These are phyloP conservation scores for Leptosomus discolor DNA, from an alignment of 2,113 vertebrate species.

Conservation along the genomic window DNA sequence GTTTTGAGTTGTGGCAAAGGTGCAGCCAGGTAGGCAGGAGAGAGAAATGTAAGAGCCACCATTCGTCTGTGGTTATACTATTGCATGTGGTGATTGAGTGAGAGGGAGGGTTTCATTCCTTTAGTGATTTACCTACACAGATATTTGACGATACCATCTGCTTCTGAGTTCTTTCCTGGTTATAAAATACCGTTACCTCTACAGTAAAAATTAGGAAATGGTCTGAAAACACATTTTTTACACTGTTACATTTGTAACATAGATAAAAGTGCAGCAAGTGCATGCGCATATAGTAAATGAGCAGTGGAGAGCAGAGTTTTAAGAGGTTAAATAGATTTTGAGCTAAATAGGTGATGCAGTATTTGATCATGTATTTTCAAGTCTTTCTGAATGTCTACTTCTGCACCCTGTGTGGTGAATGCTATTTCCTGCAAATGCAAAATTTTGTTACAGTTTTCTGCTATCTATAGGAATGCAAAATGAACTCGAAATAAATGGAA, in stretches of 20 bases:
- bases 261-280: neutral
- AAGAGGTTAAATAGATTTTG: neutral
- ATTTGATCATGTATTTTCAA: neutral
- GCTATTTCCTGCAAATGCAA: neutral
- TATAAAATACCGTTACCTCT: neutral
- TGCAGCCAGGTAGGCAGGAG: neutral
- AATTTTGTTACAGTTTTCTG: neutral
- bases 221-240: neutral
- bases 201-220: neutral
- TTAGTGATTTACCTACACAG: neutral
- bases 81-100: fast-evolving
- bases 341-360: neutral
- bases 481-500: slow-evolving; percentile 33
- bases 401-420: neutral
- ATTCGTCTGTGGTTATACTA: neutral
- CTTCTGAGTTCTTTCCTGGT: neutral
- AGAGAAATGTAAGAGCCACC: fast-evolving
- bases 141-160: neutral
- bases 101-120: neutral
- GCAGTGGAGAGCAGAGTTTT: neutral
- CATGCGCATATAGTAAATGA: neutral
- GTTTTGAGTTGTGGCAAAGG: neutral
- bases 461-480: neutral
- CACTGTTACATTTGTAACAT: neutral
- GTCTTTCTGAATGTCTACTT: neutral